phyloP scores from a whole-genome alignment of 2,113 vertebrate species.

The Trinectes maculatus region DNA sequence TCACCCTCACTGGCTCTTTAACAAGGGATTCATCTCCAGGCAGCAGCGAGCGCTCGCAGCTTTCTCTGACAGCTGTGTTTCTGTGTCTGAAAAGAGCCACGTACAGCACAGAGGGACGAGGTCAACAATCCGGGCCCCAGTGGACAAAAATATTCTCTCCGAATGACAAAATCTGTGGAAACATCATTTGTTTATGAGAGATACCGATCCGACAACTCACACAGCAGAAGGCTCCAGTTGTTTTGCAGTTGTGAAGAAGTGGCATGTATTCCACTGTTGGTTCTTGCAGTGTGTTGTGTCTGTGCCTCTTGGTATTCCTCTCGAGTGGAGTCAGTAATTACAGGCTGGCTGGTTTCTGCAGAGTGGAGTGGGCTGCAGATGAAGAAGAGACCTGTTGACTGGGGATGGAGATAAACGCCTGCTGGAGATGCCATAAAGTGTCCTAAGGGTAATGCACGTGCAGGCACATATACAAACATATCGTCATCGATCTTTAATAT shows the following conservation, averaged over 20 bases:
- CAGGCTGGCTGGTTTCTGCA: conserved; percentile 57
- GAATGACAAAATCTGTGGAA: conserved; percentile 11
- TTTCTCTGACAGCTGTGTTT: conserved; percentile 52
- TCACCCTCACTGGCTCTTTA: conserved; percentile 44
- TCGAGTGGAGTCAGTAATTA: conserved; percentile 63
- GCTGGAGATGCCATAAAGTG: background rate
- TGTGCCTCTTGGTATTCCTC: conserved; percentile 60
- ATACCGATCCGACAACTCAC: conserved; percentile 18
- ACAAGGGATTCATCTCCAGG: conserved; percentile 46
- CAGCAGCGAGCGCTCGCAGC: conserved; percentile 44
- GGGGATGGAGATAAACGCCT: conserved; percentile 8
- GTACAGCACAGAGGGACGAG: conserved; percentile 15
- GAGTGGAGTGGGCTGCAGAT: conserved; percentile 53
- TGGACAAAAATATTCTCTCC: conserved; percentile 20
- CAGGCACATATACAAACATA: background rate
- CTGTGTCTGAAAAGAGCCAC: conserved; percentile 19
- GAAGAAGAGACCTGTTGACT: conserved; percentile 59
- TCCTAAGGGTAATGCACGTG: background rate
- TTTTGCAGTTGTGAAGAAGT: conserved; percentile 29
- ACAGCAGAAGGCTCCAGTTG: conserved; percentile 34
- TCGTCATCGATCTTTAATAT: background rate
- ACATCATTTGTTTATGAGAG: conserved; percentile 7
- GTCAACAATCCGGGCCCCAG: conserved; percentile 40
- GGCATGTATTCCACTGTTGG: conserved; percentile 26
- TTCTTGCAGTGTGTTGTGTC: conserved; percentile 45